Percentiles rank a stretch among this genome's conserved stretches.
Conservation (phyloP, 2,888 invertebrate species). For the Diadegma fenestrale region DNA sequence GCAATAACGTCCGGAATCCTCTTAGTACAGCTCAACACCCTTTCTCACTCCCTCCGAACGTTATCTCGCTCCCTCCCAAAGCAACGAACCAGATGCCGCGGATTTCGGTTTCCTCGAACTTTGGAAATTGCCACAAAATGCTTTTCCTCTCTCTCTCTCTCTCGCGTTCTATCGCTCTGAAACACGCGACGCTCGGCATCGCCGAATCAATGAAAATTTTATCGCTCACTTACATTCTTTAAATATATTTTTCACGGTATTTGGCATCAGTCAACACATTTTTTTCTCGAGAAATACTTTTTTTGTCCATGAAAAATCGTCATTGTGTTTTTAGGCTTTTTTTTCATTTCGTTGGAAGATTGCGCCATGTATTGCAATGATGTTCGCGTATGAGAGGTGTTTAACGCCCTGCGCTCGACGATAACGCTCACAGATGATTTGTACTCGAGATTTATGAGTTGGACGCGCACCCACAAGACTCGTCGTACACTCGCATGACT, state of each 20-base stretch:
- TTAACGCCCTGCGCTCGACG: constrained; percentile 5
- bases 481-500: constrained; percentile 25
- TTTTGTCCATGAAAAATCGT: background rate
- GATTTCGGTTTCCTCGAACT: constrained; percentile 56
- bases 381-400: background rate
- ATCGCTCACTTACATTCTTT: background rate
- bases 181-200: constrained; percentile 6
- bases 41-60: constrained; percentile 62
- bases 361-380: constrained; percentile 48
- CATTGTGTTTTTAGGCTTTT: background rate
- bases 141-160: constrained; percentile 17
- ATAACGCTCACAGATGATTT: constrained; percentile 47
- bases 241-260: background rate
- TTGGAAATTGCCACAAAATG: constrained; percentile 40
- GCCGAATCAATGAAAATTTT: background rate
- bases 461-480: constrained; percentile 30
- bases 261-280: background rate
- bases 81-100: constrained; percentile 66
- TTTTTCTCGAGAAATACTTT: background rate
- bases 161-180: constrained; percentile 4
- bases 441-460: constrained; percentile 42
- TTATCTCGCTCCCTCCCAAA: constrained; percentile 68
- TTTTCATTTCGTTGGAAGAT: constrained; percentile 36
- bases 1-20: constrained; percentile 72
- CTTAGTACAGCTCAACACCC: constrained; percentile 67